A percentile compares a stretch with the other conserved stretches of the same genome.
These are phyloP conservation scores for Brachycybe producta DNA, from an alignment of 2,888 invertebrate genomes.

Conservation along the genomic window DNA sequence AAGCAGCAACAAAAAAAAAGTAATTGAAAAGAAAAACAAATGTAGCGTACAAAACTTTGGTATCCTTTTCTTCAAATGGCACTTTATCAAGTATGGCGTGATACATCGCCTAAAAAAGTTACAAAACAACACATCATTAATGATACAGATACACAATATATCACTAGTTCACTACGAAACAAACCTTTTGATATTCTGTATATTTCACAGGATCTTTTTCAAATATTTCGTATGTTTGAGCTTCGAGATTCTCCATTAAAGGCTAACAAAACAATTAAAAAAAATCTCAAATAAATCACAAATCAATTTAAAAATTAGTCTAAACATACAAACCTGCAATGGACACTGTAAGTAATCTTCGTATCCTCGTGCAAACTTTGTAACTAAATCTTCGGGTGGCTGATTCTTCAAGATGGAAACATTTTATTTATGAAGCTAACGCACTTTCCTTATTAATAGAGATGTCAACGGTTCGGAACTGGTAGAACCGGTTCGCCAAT, in stretches of 20 bases:
- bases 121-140: too few relatives aligned
- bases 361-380: constrained; percentile 52
- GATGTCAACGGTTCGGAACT: too few relatives aligned
- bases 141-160: too few relatives aligned
- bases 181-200: constrained; percentile 47
- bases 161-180: too few relatives aligned
- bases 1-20: too few relatives aligned
- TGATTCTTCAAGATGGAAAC: constrained; percentile 30
- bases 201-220: constrained; percentile 97
- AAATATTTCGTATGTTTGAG: constrained; percentile 92
- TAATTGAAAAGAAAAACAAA: too few relatives aligned
- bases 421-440: too few relatives aligned
- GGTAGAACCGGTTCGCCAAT: too few relatives aligned
- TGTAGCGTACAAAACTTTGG: constrained; percentile 42
- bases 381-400: constrained; percentile 32
- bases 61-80: constrained; percentile 37
- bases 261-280: constrained; percentile 67
- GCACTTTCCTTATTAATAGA: too few relatives aligned
- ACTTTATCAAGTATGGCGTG: constrained; percentile 53
- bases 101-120: constrained; percentile 54
- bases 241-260: constrained; percentile 86
- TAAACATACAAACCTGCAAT: constrained; percentile 34
- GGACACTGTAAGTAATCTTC: constrained; percentile 74
- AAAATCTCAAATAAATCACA: constrained; percentile 7
- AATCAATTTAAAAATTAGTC: too few relatives aligned